A percentile compares a stretch with the other conserved stretches of the same genome.
Conservation (phyloP, 1,140 invertebrate genomes). For the Ceratina calcarata region DNA sequence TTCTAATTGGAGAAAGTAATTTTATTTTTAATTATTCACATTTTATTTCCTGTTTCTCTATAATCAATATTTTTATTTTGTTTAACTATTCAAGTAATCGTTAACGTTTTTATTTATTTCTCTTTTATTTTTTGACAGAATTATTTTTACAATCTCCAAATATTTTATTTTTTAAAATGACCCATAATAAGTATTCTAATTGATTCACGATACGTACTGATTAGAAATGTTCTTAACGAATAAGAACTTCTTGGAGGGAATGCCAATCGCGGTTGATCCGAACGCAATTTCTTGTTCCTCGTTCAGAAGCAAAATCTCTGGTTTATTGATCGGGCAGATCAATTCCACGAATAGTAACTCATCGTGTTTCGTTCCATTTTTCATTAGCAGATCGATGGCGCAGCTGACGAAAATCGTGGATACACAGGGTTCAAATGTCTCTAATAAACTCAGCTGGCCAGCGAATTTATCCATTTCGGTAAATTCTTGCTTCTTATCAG, state of each 20-base stretch:
- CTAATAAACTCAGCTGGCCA: not conserved
- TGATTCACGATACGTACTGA: constrained; percentile 3
- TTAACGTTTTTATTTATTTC: not conserved
- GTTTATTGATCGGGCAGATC: constrained; percentile 11
- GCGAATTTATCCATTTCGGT: not conserved
- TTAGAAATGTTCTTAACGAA: constrained; percentile 36
- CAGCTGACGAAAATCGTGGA: constrained; percentile 22
- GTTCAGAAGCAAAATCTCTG: constrained; percentile 26
- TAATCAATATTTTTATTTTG: no score
- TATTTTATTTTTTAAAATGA: not conserved
- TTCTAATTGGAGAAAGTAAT: not conserved
- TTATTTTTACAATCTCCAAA: not conserved
- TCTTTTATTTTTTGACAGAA: not conserved
- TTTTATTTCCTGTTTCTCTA: no score
- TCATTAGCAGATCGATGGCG: not conserved
- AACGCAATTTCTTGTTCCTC: constrained; percentile 5
- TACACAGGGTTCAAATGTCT: constrained; percentile 2
- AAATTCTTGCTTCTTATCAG: not conserved
- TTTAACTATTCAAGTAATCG: no score
- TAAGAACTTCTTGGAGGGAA: not conserved
- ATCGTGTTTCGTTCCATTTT: not conserved
- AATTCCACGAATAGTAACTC: constrained; percentile 7
- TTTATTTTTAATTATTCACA: not conserved
- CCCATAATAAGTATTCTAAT: no score
- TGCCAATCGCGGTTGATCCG: constrained; percentile 19